Base-by-base conservation (phyloP, 2,797 vertebrate genomes). In the Paramormyrops hopkinsi region DNA sequence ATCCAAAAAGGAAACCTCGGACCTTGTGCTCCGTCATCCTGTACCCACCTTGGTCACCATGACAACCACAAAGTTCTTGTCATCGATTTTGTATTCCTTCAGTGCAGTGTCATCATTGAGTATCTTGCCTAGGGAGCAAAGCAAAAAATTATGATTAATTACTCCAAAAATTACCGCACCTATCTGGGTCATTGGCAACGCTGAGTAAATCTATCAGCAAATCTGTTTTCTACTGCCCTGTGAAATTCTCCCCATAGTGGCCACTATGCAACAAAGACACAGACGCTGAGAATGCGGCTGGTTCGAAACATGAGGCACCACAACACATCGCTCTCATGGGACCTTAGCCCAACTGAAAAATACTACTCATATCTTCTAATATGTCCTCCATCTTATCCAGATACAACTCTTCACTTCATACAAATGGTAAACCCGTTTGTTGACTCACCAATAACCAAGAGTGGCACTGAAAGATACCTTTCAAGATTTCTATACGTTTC, bases 21-120 rank as follows among this genome's bases (percentile, higher is more conserved):
- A 17, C 9, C 51, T 14, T 11, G 11, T 33, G 29, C 29, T 14
- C 22, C 4, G 3, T 54, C 4, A 29, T 25, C 17, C 25, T 29
- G 25, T 6, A 37, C 85, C 29, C 85, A 99, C 98, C 96, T 99
- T 99, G 94, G 97, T 97, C 94, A 98, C 97, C 98, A 99, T 99
- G 94, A 98, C 96, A 90, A 99, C 98, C 94, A 99, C 98, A 92
- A 99, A 99, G 94, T 98, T 99, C 95, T 98, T 99, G 94, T 99
- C 98, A 90, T 97, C 97, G 86, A 99, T 99, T 95, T 98, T 98
- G 93, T 99, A 99, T 90, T 99, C 98, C 94, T 98, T 99, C 91
- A 99, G 97, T 54, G 96, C 95, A 2, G 95, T 96, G 91, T 99
- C 98, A 97, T 99, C 98, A 90, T 93, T 97, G 91, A 99, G 97